Evolutionary conservation across 2,113 vertebrate genomes (phyloP).

Genomic region (Elachura formosa): DNA sequence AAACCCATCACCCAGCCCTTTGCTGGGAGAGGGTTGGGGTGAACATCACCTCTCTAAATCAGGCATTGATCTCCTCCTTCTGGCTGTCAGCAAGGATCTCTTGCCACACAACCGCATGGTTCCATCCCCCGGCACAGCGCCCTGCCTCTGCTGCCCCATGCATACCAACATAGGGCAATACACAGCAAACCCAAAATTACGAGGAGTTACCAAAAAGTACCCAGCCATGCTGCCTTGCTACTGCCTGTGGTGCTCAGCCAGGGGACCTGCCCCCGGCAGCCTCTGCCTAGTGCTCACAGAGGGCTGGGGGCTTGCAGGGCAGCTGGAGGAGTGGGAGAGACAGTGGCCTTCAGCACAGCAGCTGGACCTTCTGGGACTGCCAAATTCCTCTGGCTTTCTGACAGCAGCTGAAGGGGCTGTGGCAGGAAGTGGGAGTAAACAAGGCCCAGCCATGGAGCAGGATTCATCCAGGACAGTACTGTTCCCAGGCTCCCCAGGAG

Average conservation of each 20-base stretch:
- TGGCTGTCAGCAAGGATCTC: rapidly evolving
- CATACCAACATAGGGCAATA: rapidly evolving
- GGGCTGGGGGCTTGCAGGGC: background rate
- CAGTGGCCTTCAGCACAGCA: background rate
- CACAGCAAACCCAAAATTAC: rapidly evolving
- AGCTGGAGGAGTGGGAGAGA: background rate
- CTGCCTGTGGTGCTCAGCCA: background rate
- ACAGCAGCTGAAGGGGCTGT: background rate
- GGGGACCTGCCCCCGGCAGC: background rate
- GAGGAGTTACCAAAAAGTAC: rapidly evolving
- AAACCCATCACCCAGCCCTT: rapidly evolving
- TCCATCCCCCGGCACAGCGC: rapidly evolving
- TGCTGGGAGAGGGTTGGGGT: too few species aligned
- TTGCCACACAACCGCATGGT: rapidly evolving
- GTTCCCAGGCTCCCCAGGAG: slow-evolving; percentile 7
- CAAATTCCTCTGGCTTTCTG: slow-evolving; percentile 6
- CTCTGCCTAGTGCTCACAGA: background rate
- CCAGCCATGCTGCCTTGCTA: rapidly evolving
- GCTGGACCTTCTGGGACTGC: background rate
- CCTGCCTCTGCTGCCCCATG: background rate
- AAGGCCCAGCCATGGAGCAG: background rate
- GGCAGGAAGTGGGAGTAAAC: background rate
- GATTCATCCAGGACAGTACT: background rate
- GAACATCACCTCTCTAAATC: background rate
- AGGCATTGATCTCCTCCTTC: background rate